Evolutionary conservation across 2,797 vertebrate species (phyloP).

Genomic region (Mycteria americana): DNA sequence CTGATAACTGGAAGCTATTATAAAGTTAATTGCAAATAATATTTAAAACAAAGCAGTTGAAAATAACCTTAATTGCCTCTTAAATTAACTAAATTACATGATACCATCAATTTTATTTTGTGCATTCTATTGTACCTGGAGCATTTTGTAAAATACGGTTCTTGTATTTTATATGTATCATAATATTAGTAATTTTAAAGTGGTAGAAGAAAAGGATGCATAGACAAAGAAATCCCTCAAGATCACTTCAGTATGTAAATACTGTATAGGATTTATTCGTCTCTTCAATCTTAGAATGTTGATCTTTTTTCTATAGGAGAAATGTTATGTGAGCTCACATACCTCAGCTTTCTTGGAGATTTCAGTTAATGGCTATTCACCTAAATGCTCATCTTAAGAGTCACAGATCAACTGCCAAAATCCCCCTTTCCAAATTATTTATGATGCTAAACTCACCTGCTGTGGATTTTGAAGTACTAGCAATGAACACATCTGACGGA

Average conservation of each 20-base stretch:
- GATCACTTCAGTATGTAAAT: not conserved
- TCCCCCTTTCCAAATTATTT: not conserved
- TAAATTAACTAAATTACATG: not conserved
- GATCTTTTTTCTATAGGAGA: not conserved
- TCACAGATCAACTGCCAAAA: not conserved
- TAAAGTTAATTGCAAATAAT: not conserved
- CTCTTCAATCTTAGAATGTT: not conserved
- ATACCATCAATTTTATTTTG: not conserved
- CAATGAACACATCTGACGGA: not conserved
- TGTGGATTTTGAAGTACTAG: not conserved
- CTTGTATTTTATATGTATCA: not conserved
- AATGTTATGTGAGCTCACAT: not conserved
- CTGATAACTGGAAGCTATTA: not conserved
- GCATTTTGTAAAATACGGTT: not conserved
- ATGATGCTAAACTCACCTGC: not conserved
- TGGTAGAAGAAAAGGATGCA: not conserved
- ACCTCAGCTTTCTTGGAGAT: not conserved
- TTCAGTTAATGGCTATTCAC: not conserved
- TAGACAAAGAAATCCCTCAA: not conserved
- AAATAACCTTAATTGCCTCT: not conserved
- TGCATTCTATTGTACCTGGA: not conserved
- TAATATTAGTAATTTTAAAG: not conserved
- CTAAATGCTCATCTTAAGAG: not conserved
- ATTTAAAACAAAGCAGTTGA: not conserved
- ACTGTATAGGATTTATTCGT: not conserved